Percentiles rank a stretch among this genome's conserved stretches.
Conservation (phyloP, 1,140 invertebrate species). For the Mya arenaria region DNA sequence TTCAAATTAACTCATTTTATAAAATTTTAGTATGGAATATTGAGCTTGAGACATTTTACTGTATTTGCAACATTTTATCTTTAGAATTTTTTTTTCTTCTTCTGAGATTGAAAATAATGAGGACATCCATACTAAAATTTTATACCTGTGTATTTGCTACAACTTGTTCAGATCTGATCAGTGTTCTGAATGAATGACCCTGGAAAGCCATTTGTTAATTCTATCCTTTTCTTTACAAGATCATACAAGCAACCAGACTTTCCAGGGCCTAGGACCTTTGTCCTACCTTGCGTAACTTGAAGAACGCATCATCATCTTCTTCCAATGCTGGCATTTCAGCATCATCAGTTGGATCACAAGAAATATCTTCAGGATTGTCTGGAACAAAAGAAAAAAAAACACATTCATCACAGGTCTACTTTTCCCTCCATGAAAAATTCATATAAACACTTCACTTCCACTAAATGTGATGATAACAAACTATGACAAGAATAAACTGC, state of each 20-base stretch:
- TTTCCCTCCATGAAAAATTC: neutral
- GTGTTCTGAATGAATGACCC: neutral
- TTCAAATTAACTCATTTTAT: neutral
- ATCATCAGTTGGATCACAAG: neutral
- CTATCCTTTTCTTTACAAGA: neutral
- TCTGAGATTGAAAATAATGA: neutral
- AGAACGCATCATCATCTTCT: conserved; percentile 53
- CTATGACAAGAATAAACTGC: neutral
- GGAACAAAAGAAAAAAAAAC: neutral
- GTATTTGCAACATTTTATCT: neutral
- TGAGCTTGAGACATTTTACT: neutral
- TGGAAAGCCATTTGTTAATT: conserved; percentile 13
- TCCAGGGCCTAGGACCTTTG: neutral
- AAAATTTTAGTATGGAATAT: neutral
- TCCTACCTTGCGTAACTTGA: conserved; percentile 44
- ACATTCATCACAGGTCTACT: neutral
- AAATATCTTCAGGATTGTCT: neutral
- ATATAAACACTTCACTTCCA: neutral
- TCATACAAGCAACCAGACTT: conserved; percentile 3
- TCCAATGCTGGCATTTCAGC: neutral
- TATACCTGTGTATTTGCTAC: neutral
- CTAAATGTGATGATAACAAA: neutral
- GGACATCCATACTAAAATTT: neutral
- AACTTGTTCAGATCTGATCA: neutral
- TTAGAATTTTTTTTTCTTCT: no score